Percentiles rank a stretch among this genome's conserved stretches.
phyloP scores from a whole-genome alignment of 1,140 invertebrate genomes.

The Kradibia gibbosae region DNA sequence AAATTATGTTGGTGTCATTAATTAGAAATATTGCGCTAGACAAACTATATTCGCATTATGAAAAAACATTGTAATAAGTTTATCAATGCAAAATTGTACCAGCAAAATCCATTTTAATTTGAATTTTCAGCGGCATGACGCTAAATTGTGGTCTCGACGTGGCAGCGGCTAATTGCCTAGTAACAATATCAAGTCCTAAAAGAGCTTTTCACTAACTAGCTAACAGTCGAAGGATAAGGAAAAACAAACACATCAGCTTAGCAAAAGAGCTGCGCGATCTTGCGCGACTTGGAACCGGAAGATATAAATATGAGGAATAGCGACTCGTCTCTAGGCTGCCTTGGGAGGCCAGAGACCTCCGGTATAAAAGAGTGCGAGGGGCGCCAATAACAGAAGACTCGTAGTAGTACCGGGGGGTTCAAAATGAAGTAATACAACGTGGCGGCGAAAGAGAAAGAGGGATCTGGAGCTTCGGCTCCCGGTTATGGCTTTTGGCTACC shows the following conservation, averaged over 20 bases:
- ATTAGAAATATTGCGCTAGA: no score
- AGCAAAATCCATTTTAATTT: no score
- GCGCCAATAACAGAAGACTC: neutral
- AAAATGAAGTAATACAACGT: neutral
- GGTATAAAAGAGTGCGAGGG: neutral
- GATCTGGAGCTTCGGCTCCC: neutral
- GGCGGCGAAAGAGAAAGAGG: conserved; percentile 10
- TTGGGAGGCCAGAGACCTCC: neutral
- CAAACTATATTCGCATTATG: no score
- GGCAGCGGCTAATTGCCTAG: no score
- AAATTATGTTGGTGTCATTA: no score
- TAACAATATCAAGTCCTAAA: neutral
- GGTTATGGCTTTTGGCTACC: conserved; percentile 17
- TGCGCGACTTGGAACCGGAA: conserved; percentile 16
- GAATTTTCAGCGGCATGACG: no score
- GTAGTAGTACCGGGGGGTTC: neutral
- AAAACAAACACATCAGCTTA: neutral
- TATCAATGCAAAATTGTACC: no score
- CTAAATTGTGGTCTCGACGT: no score
- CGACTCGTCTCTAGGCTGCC: conserved; percentile 19
- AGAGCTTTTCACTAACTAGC: neutral
- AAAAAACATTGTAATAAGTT: no score
- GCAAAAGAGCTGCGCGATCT: neutral
- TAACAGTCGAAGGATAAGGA: neutral
- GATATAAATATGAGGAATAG: conserved; percentile 32